Percentiles rank a stretch among this genome's conserved stretches.
phyloP scores from a whole-genome alignment of 2,888 invertebrate genomes.

The Drosophila atroscutellata region DNA sequence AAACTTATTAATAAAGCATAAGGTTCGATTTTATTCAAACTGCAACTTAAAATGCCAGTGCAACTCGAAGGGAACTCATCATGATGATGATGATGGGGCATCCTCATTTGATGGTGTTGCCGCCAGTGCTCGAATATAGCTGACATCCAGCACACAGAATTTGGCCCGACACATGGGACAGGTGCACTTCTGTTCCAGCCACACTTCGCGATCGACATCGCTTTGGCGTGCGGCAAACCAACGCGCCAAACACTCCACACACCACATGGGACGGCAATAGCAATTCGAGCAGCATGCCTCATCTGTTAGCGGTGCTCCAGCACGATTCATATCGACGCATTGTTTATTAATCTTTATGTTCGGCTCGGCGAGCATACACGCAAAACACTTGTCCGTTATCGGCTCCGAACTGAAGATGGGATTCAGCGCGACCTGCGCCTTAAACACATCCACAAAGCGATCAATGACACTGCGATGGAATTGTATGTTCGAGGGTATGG shows the following conservation, averaged over 20 bases:
- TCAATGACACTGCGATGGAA: conserved; percentile 93
- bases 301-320: conserved; percentile 82
- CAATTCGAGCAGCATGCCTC: conserved; percentile 86
- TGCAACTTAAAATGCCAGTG: conserved; percentile 5
- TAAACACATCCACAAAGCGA: conserved; percentile 93
- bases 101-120: conserved; percentile 12
- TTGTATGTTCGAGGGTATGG: conserved; percentile 89
- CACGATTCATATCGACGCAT: conserved; percentile 87
- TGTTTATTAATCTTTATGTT: conserved; percentile 92
- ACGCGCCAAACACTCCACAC: conserved; percentile 92
- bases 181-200: conserved; percentile 93
- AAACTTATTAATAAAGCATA: conserved; percentile 67
- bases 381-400: conserved; percentile 93
- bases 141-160: conserved; percentile 95
- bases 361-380: conserved; percentile 92
- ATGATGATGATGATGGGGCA: conserved; percentile 28
- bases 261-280: conserved; percentile 95
- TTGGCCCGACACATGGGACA: conserved; percentile 94
- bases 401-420: conserved; percentile 88
- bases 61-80: conserved; percentile 39
- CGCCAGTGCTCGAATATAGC: conserved; percentile 82
- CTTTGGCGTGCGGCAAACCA: conserved; percentile 95
- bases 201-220: conserved; percentile 88
- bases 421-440: conserved; percentile 90
- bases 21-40: conserved; percentile 41